A percentile compares a stretch with the other conserved stretches of the same genome.
Evolutionary conservation across 1,140 invertebrate genomes (phyloP).

Genomic region (Dinoponera quadriceps): DNA sequence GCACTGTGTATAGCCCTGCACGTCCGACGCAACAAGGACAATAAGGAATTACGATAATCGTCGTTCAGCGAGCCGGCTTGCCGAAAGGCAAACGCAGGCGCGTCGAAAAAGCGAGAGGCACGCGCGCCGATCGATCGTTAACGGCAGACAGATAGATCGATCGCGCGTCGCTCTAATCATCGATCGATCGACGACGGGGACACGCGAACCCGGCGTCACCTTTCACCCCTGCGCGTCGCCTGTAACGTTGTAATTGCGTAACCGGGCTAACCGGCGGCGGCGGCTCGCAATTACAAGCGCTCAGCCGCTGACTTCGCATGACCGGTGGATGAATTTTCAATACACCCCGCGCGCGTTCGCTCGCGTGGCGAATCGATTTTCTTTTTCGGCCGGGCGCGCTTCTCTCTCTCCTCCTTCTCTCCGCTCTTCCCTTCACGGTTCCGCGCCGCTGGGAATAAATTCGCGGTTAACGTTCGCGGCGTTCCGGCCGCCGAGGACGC

Average conservation of each 20-base stretch:
- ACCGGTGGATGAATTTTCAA: conserved; percentile 50
- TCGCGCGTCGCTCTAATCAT: background rate
- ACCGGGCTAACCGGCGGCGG: conserved; percentile 33
- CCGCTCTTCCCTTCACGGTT: background rate
- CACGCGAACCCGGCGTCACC: background rate
- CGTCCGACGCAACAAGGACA: background rate
- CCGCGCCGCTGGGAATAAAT: conserved; percentile 64
- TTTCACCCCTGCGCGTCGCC: background rate
- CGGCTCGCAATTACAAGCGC: conserved; percentile 44
- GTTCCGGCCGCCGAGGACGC: conserved; percentile 54
- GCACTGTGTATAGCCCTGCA: background rate
- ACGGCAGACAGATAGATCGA: background rate
- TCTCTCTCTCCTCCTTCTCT: background rate
- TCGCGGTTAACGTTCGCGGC: conserved; percentile 71
- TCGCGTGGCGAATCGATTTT: conserved; percentile 59
- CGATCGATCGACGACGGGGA: conserved; percentile 10
- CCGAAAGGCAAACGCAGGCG: background rate
- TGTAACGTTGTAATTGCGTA: background rate
- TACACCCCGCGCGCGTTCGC: background rate
- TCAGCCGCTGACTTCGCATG: conserved; percentile 40
- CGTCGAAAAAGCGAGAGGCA: background rate
- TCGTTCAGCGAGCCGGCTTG: background rate
- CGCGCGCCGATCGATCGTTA: background rate
- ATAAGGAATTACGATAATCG: conserved; percentile 20
- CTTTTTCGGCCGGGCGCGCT: conserved; percentile 29